Evolutionary conservation across 2,888 invertebrate genomes (phyloP).

Genomic region (Ceramica pisi): DNA sequence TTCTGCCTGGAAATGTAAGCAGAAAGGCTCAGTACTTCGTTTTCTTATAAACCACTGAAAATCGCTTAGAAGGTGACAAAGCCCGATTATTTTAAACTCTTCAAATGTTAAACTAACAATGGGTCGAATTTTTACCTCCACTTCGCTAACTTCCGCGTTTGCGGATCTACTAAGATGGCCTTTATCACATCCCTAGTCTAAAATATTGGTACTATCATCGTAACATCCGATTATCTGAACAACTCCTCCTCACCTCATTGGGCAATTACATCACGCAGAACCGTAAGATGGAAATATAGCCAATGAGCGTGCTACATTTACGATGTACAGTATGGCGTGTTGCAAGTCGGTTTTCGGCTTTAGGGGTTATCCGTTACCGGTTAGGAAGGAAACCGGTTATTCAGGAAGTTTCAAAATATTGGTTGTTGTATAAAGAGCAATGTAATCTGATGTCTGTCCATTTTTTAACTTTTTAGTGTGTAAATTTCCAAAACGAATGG

Average conservation of each 20-base stretch:
- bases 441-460: neutral
- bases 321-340: slow-evolving; percentile 20
- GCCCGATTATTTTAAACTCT: no score
- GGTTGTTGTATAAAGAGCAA: neutral
- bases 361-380: slow-evolving; percentile 6
- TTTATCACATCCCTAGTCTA: neutral
- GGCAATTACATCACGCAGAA: neutral
- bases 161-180: no score
- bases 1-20: no score
- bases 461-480: neutral
- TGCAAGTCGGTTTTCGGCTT: slow-evolving; percentile 9
- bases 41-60: no score
- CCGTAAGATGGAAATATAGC: slow-evolving; percentile 5
- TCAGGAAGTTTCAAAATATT: neutral
- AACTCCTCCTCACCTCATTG: slow-evolving; percentile 8
- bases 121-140: no score
- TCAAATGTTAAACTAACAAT: no score
- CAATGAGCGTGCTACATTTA: slow-evolving; percentile 15
- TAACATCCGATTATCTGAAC: neutral
- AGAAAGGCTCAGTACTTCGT: no score
- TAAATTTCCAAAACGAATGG: no score
- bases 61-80: no score
- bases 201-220: neutral
- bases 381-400: slow-evolving; percentile 30
- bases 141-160: no score